phyloP scores from a whole-genome alignment of 2,888 invertebrate genomes.

The Polyommatus icarus region DNA sequence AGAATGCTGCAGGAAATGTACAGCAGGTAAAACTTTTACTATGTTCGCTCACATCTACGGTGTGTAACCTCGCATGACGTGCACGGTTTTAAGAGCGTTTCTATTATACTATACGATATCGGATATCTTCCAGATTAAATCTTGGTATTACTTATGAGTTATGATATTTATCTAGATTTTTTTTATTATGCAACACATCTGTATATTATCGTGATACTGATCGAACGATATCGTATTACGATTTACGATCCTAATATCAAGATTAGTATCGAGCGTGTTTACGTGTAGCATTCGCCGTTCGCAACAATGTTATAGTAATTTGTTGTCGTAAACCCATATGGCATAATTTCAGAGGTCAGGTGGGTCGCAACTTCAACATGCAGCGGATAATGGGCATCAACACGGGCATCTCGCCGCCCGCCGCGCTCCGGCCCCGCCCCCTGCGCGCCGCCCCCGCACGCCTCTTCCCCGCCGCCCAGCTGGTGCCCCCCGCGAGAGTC shows the following conservation, averaged over 20 bases:
- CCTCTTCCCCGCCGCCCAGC: conserved; percentile 37
- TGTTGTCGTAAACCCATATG: no score
- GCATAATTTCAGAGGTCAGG: conserved; percentile 69
- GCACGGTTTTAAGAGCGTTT: background rate
- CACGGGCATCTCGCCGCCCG: conserved; percentile 68
- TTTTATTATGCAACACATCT: no score
- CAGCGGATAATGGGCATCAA: conserved; percentile 76
- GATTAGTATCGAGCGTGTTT: no score
- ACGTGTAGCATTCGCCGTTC: no score
- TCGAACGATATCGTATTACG: no score
- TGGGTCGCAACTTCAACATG: conserved; percentile 76
- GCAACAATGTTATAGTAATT: no score
- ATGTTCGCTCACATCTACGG: conserved; percentile 40
- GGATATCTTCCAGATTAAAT: no score
- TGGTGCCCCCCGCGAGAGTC: conserved; percentile 31
- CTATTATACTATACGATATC: no score
- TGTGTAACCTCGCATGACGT: conserved; percentile 4
- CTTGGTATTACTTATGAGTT: no score
- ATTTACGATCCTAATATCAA: no score
- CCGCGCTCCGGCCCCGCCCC: conserved; percentile 39
- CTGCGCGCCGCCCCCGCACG: conserved; percentile 39
- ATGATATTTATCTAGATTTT: no score
- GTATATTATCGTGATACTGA: no score
- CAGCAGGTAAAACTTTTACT: conserved; percentile 59
- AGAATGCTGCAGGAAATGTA: conserved; percentile 79